These are phyloP conservation scores for Melanotaenia parkinsoni DNA, from an alignment of 2,797 vertebrate genomes.

Conservation along the genomic window DNA sequence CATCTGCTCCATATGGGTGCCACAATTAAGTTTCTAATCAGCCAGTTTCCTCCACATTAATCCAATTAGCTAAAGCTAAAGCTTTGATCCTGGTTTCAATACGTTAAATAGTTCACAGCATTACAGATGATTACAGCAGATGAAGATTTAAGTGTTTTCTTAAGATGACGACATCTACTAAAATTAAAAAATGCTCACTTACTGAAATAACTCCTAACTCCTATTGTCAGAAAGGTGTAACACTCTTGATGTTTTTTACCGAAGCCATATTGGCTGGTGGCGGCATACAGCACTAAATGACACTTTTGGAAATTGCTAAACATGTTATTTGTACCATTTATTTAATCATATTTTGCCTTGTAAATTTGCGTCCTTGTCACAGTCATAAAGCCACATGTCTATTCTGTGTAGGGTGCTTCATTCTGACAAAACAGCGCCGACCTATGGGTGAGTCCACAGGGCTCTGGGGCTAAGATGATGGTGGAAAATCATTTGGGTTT, in stretches of 20 bases:
- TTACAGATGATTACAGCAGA: background rate
- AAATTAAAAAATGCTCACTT: background rate
- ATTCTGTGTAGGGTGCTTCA: background rate
- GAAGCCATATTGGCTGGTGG: background rate
- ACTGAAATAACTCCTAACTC: background rate
- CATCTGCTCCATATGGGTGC: background rate
- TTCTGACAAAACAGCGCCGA: background rate
- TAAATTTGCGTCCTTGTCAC: background rate
- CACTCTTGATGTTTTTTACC: too few relatives aligned
- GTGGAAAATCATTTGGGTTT: background rate
- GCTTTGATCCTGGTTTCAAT: background rate
- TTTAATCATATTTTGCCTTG: background rate
- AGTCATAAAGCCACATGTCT: background rate
- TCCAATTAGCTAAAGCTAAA: background rate
- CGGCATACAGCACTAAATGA: background rate
- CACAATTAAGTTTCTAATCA: background rate
- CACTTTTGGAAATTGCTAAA: too few relatives aligned
- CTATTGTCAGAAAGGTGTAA: background rate
- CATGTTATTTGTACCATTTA: too few relatives aligned
- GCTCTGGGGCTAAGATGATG: background rate
- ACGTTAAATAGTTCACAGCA: background rate
- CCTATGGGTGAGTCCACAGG: background rate
- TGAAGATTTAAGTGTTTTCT: background rate
- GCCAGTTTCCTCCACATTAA: conserved; percentile 1
- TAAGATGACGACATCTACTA: background rate